Evolutionary conservation across 2,888 invertebrate genomes (phyloP), one percentile per base, ranked within the genome.

Genomic region (Vannuccia rotundouncinata): DNA sequence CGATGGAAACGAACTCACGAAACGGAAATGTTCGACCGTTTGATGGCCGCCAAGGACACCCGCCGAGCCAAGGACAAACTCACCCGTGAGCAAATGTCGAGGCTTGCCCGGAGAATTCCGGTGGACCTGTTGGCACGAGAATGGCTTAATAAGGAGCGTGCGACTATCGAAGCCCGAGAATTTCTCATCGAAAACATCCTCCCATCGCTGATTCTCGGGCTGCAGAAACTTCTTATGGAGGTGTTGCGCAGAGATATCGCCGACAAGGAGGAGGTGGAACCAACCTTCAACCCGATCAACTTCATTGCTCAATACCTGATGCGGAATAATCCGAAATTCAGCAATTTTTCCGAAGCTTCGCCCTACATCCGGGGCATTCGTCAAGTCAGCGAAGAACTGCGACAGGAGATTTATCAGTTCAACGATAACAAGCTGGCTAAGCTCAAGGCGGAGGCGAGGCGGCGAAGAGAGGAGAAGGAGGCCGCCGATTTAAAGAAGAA

Each of bases 211-310:
- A 86, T 88, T 77, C 83, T 88, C 1, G 88, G 88, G 0, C 84
- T 87, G n/a, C 88, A 88, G 82, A 87, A 87, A 81, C 84, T 88
- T 0, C 82, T 88, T 59, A 85, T 84, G 30, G 87, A 87, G 82
- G 88, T 86, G 1, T 86, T 87, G 73, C 85, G 84, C 78, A 81
- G 83, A 79, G 85, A 84, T 10, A 81, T 88, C 30, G 83, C 86
- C 10, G 83, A 82, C 30, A 84, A 83, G 80, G 82, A 81, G 2
- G 80, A 79, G 28, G 31, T 79, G 0, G 85, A 87, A 80, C 84
- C 85, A 22, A 85, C 87, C 80, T 88, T 88, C 83, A 88, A 88
- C 82, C 88, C 88, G 1, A 83, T 88, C 27, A 88, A 88, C 83
- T 87, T 84, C 82, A 82, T 88, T 25, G 88, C 87, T 10, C 86